Base-by-base conservation (phyloP, 2,113 vertebrate genomes). In the Muntiacus reevesi region DNA sequence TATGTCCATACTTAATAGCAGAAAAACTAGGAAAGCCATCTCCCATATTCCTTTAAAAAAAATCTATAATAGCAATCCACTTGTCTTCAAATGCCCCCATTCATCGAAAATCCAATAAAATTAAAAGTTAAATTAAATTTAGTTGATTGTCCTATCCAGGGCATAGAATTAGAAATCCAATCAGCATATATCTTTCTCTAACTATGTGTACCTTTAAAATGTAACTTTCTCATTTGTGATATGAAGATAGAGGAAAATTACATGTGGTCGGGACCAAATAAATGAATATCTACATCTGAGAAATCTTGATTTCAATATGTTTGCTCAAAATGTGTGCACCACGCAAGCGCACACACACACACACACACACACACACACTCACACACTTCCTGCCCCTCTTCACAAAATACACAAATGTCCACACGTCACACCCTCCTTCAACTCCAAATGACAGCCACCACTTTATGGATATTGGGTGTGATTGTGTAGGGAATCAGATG, bases 91-190 rank as follows among this genome's bases (percentile, higher is more conserved):
- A 96, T 86, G 82, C 67, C 14, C 86, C 50, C 81, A 93, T 60
- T 97, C 71, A 83, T 36, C 76, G 28, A 87, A 96, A 97, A 97
- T 50, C 55, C 87, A 97, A 93, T 97, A 94, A 98, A 95, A 97
- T 95, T 94, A 97, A 97, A 94, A 74, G 91, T 94, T 89, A 85
- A 96, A 98, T 98, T 96, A 96, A 97, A 82, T 97, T 94, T 87
- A 91, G 57, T 71, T 81, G 93, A 94, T 95, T 94, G 57, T 59
- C 89, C 91, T 89, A 71, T 82, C 76, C 71, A 85, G 55, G 3
- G 23, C n/a, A 64, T 83, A 55, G 96, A 97, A 93, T 85, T 87
- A 93, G 55, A 96, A 98, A 98, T 89, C 71, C 60, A 96, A 97
- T 96, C 92, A 98, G 86, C 86, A 87, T 93, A 30, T 52, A 92